phyloP scores from a whole-genome alignment of 2,797 vertebrate genomes.

The Micromesistius poutassou region DNA sequence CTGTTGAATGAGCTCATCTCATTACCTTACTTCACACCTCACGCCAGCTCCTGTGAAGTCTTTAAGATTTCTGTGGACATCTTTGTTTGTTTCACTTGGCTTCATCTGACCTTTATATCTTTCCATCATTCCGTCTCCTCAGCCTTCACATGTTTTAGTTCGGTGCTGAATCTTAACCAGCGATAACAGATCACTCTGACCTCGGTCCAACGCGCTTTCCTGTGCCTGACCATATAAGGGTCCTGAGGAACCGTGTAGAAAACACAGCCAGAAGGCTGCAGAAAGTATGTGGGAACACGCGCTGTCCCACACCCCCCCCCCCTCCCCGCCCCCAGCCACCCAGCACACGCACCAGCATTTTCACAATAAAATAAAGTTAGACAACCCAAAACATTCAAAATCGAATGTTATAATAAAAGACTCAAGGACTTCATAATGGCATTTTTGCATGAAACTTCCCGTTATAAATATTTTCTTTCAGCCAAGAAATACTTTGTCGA shows the following conservation, averaged over 20 bases:
- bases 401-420: not conserved
- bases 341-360: not conserved
- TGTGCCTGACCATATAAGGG: slow-evolving; percentile 81
- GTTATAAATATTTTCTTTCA: not conserved
- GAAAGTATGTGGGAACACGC: slow-evolving; percentile 39
- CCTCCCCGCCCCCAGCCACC: not conserved
- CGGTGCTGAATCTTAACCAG: slow-evolving; percentile 46
- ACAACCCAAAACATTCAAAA: not conserved
- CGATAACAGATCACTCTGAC: slow-evolving; percentile 64
- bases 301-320: slow-evolving; percentile 6
- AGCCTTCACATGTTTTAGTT: not conserved
- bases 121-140: slow-evolving; percentile 11
- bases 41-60: not conserved
- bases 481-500: not conserved
- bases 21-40: not conserved
- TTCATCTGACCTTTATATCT: slow-evolving; percentile 28
- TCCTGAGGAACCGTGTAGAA: slow-evolving; percentile 66
- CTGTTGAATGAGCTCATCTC: not conserved
- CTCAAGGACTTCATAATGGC: not conserved
- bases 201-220: slow-evolving; percentile 37
- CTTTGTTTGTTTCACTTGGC: not conserved
- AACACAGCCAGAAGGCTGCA: slow-evolving; percentile 58
- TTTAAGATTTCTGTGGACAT: not conserved
- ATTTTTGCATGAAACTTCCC: not conserved
- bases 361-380: not conserved